Base-by-base conservation (phyloP, 2,888 invertebrate genomes). In the Drosophila lutescens region DNA sequence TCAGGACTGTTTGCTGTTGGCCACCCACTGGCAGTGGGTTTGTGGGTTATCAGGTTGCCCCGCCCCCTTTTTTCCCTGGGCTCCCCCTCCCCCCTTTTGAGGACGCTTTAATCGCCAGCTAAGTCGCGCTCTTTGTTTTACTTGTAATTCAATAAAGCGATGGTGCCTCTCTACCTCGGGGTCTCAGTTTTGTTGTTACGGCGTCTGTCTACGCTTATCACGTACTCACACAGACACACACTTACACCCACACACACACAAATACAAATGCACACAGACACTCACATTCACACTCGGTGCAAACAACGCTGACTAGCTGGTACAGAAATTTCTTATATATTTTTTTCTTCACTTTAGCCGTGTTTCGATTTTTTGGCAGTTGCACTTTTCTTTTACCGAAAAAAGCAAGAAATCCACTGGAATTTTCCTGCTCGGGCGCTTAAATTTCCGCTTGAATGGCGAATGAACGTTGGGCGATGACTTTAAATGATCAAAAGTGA, bases 321-420 rank as follows among this genome's bases (percentile, higher is more conserved):
- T 90, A 89, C 84, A 89, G 88, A 88, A 86, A 57, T 71, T 76
- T 88, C 88, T 78, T 78, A 66, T 54, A 55, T 55, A 47, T 66
- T 67, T 55, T 63, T 55, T 66, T 66, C 55, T 34, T 23, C 57
- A 43, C 54, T 47, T 67, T 55, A 40, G 80, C 80, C 86, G 90
- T 90, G 77, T 74, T 79, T 88, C 86, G 86, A 89, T 89, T 85
- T 89, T 76, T 56, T 53, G 60, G 60, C 49, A 53, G 47, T 60
- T 34, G 30, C 53, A 61, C 69, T 77, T 58, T 58, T 66, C 54
- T 44, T 63, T 63, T 59, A 51, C 53, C 53, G 49, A 36, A 62
- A 50, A 61, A 26, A 30, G n/a, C 46, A 56, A 58, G 59, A 55
- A 40, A 15, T 55, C 47, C 47, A 47, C 51, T 47, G 15, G 17